Evolutionary conservation across 2,113 vertebrate species (phyloP).

Genomic region (Stigmatopora nigra): DNA sequence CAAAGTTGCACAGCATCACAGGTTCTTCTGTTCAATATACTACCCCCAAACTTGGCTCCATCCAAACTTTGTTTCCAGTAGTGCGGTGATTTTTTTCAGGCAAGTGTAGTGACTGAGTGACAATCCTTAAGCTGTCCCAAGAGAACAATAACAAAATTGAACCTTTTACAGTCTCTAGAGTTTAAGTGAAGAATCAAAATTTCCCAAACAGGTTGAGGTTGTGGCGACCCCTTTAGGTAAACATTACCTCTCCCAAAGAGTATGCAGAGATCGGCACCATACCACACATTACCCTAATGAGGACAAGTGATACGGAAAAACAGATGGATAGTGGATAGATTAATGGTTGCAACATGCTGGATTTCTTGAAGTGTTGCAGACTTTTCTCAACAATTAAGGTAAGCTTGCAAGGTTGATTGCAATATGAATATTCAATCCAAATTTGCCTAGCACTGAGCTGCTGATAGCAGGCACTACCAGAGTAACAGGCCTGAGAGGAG

Average conservation of each 20-base stretch:
- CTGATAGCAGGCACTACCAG: conserved; percentile 50
- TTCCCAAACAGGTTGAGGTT: too few relatives aligned
- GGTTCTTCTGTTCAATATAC: conserved; percentile 29
- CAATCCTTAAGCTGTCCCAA: neutral
- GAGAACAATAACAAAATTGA: neutral
- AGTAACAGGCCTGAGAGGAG: conserved; percentile 57
- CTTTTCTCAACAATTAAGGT: conserved; percentile 62
- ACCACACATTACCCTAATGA: neutral
- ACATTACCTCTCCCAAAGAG: neutral
- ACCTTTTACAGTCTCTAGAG: neutral
- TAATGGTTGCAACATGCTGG: conserved; percentile 10
- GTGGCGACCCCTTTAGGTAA: too few relatives aligned
- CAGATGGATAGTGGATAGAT: neutral
- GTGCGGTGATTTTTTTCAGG: neutral
- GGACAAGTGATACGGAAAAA: neutral
- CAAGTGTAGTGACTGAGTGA: neutral
- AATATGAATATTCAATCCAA: conserved; percentile 70
- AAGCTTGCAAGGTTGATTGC: conserved; percentile 67
- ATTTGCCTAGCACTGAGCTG: conserved; percentile 44
- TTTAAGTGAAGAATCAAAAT: too few relatives aligned
- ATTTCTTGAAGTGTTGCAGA: conserved; percentile 1
- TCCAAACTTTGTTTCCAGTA: conserved; percentile 14
- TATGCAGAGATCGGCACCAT: neutral
- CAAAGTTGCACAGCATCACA: conserved; percentile 41
- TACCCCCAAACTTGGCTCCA: conserved; percentile 27